phyloP scores from a whole-genome alignment of 2,797 vertebrate species.

The Synaphobranchus kaupii region DNA sequence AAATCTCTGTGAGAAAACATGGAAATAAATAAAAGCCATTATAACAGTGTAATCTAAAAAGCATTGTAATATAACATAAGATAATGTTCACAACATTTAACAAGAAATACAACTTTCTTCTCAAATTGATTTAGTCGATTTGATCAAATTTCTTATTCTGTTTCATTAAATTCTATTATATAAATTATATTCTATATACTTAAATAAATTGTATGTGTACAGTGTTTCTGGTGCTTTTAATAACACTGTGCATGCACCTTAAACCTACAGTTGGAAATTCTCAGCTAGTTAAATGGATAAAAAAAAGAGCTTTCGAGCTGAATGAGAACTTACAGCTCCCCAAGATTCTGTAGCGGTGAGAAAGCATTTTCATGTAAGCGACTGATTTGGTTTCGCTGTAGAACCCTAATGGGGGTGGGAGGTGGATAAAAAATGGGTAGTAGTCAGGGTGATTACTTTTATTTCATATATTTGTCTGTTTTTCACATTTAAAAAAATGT shows the following conservation, averaged over 20 bases:
- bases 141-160: background rate
- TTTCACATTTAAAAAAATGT: background rate
- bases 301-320: no score
- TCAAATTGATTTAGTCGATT: background rate
- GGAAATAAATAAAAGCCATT: constrained; percentile 34
- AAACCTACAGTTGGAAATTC: background rate
- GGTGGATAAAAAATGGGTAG: background rate
- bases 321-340: constrained; percentile 81
- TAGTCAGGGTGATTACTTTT: background rate
- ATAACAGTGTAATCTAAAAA: background rate
- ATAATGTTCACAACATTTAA: constrained; percentile 20
- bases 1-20: constrained; percentile 81
- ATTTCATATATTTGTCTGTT: background rate
- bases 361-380: constrained; percentile 85
- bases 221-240: background rate
- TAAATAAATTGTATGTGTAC: background rate
- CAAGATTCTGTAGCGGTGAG: constrained; percentile 82
- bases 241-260: background rate
- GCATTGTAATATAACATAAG: background rate
- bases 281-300: background rate
- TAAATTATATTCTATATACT: no score
- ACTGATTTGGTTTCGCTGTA: constrained; percentile 87
- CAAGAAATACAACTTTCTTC: constrained; percentile 13
- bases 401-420: constrained; percentile 70
- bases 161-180: background rate